Evolutionary conservation across 2,113 vertebrate genomes (phyloP), one percentile per base, ranked within the genome.

Genomic region (Carlito syrichta): DNA sequence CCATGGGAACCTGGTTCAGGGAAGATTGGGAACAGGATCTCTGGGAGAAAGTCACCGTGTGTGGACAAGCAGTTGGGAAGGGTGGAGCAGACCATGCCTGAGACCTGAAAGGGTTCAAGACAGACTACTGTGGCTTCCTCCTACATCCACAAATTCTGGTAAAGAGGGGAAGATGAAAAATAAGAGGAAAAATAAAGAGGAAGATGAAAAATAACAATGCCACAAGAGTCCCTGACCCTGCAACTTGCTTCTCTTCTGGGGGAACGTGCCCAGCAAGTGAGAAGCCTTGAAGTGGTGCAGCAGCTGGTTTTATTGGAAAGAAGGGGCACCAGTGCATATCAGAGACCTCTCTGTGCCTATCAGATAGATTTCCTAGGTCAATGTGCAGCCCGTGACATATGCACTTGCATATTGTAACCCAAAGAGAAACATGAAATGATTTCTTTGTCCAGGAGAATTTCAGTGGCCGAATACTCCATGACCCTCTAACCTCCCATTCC

Each of bases 381-480:
- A 2, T 11, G 40, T 62, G 45, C 32, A 13, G 12, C 5, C 89
- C 84, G 45, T 0, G 0, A 9, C 45, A 2, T 22, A 54, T 25
- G 50, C 43, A 8, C 73, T 82, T 35, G 4, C 11, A 11, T 30
- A 69, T 20, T 23, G 78, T n/a, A 48, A 22, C 84, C 74, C 93
- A 56, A 60, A 91, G 54, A 89, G 77, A 89, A 66, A 94, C 63
- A 27, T 40, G 93, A 35, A 78, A 35, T 81, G 78, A 90, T 79
- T 86, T 91, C 93, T 96, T 96, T 95, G 83, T 95, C 62, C 38
- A 38, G 56, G 79, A 78, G 86, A 40, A 78, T 91, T 94, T 89
- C 89, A 63, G 63, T 2, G 4, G 86, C 20, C 2, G 56, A 69
- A 63, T 63, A 45, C 87, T 69, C 81, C 35, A 0, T 76, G 89